These are phyloP conservation scores for Eretmocerus hayati DNA, from an alignment of 2,888 invertebrate species.

Conservation along the genomic window DNA sequence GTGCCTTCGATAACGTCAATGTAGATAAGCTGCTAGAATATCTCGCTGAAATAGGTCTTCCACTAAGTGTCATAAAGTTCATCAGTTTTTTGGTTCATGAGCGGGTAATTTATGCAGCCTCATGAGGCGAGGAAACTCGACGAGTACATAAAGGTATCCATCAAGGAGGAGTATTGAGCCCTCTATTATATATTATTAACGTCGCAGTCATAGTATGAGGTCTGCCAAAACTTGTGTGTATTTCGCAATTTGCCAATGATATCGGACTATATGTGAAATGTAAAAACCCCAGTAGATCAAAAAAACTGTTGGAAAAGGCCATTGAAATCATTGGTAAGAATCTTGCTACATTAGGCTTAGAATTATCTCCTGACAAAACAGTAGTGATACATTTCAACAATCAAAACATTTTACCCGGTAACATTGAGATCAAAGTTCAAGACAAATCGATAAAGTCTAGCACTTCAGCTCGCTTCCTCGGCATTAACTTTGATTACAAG, in stretches of 20 bases:
- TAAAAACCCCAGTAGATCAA: not conserved
- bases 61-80: not conserved
- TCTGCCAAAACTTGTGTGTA: constrained; percentile 6
- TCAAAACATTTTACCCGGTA: not conserved
- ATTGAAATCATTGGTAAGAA: not conserved
- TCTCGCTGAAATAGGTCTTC: not conserved
- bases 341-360: not conserved
- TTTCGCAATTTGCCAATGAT: constrained; percentile 10
- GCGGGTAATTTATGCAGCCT: not conserved
- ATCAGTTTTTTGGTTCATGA: not conserved
- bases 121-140: not conserved
- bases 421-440: not conserved
- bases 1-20: not conserved
- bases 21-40: not conserved
- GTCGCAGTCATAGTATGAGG: constrained; percentile 1
- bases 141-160: not conserved
- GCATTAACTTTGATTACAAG: not conserved
- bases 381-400: constrained; percentile 2
- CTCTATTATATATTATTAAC: not conserved
- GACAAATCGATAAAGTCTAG: not conserved
- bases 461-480: not conserved
- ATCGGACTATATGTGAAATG: not conserved
- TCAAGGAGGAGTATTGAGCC: constrained; percentile 1
- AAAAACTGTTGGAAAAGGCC: not conserved
- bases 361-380: not conserved